Base-by-base conservation (phyloP, 2,113 vertebrate genomes). In the Protomyctophum bolini region DNA sequence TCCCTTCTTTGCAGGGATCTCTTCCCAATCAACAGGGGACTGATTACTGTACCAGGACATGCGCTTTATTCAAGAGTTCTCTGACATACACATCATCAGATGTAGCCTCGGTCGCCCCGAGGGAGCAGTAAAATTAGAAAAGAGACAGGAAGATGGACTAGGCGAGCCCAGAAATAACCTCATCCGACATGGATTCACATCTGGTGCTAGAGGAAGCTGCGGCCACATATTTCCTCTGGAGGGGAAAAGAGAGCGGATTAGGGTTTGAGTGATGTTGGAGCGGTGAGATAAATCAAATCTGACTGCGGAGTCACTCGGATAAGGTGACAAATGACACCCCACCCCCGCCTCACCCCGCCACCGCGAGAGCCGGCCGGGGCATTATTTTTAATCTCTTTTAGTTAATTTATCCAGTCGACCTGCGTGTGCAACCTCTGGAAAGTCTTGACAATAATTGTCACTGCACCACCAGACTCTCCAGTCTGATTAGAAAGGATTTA, bases 261-360 rank as follows among this genome's bases (percentile, higher is more conserved):
- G 81, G 74, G 68, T 83, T 73, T 87, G 83, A 89, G 72, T 81
- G 86, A 87, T 89, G 80, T 75, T 21, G 52, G 63, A 61, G 84
- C 70, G 72, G 73, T 69, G 33, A 79, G 72, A 87, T 89, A 79
- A 87, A 89, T 90, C 84, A 87, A 74, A 88, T 87, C 71, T 88
- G 81, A 85, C 70, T 15, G 15, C 9, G 66, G 56, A 77, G 81
- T 77, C 77, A 66, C 71, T 86, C 71, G 66, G 85, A 84, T 81
- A 72, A 86, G 77, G 83, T 86, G 66, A 85, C 77, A 80, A 82
- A 89, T 81, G 76, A 76, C 73, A 41, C 69, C 49, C 51, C 10
- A 1, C 1, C 6, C 21, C 8, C 8, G 9, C 49, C 10, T 7
- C 7, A 10, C 10, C 51, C 8, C 11, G 10, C 51, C n/a, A 3